Evolutionary conservation across 2,797 vertebrate species (phyloP), one percentile per base, ranked within the genome.

Genomic region (Capromys pilorides): DNA sequence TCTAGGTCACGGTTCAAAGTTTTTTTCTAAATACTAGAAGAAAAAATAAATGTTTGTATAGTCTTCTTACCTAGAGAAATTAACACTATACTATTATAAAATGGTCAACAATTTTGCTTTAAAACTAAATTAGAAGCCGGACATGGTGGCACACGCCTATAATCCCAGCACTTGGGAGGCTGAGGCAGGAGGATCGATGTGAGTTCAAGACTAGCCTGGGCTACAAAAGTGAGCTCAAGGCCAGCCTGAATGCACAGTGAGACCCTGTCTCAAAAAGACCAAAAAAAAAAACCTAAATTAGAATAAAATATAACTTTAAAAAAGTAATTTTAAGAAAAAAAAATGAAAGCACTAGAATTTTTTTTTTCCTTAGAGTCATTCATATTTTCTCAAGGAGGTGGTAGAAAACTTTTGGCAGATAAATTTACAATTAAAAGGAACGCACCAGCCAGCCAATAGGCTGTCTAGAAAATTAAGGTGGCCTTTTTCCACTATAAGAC

Each of bases 251-350:
- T n/a, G n/a, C n/a, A n/a, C n/a, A n/a, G n/a, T n/a, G n/a, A n/a
- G n/a, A n/a, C n/a, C n/a, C n/a, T n/a, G n/a, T n/a, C n/a, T n/a
- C n/a, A n/a, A n/a, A n/a, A n/a, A n/a, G n/a, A n/a, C n/a, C n/a
- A n/a, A n/a, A n/a, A n/a, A n/a, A n/a, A n/a, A n/a, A n/a, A n/a
- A 79, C 62, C 92, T 90, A 90, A 88, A 77, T 80, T 94, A 88
- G 51, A 85, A 26, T 59, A 93, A 95, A 86, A 66, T 45, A 91
- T 45, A 73, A 6, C n/a, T 54, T 91, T 75, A 77, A 92, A 71
- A n/a, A 82, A 90, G 88, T 85, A 85, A 83, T 67, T 22, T 78
- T 79, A 59, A 33, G 45, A 12, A 82, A 93, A 12, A 82, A 93
- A 87, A 66, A 22, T 16, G 9, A 83, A 96, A 92, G 18, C 64